Evolutionary conservation across 2,888 invertebrate species (phyloP).

Genomic region (Torymus tubicola): DNA sequence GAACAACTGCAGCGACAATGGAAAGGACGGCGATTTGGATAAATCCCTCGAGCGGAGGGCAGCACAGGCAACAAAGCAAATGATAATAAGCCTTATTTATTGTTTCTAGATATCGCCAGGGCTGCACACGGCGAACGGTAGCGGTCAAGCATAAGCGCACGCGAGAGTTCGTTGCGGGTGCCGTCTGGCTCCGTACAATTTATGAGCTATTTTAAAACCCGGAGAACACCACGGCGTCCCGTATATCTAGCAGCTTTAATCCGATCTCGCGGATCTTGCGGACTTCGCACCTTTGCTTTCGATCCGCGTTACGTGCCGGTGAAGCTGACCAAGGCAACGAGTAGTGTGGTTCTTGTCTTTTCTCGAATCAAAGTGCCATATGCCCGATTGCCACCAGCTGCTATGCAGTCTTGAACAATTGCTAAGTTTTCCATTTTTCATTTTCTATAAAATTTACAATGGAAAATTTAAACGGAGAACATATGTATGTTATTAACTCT

Average conservation of each 20-base stretch:
- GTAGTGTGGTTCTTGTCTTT: neutral
- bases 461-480: no score
- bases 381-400: no score
- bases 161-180: slow-evolving; percentile 7
- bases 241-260: slow-evolving; percentile 49
- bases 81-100: slow-evolving; percentile 57
- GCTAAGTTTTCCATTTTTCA: no score
- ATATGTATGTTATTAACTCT: no score
- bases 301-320: slow-evolving; percentile 1
- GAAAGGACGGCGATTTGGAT: slow-evolving; percentile 30
- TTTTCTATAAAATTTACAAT: no score
- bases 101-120: slow-evolving; percentile 43
- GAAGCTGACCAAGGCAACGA: neutral
- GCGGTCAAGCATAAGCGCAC: neutral
- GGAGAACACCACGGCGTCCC: neutral
- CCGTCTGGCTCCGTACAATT: slow-evolving; percentile 16
- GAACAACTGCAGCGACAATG: slow-evolving; percentile 7
- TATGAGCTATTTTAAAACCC: slow-evolving; percentile 43
- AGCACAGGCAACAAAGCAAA: slow-evolving; percentile 44
- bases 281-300: slow-evolving; percentile 20
- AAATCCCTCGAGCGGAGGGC: slow-evolving; percentile 6
- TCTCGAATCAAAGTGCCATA: no score
- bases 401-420: no score
- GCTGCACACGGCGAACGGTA: neutral
- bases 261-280: slow-evolving; percentile 31